Percentiles rank a stretch among this genome's conserved stretches.
Conservation (phyloP, 35 echinoderm and acorn worm genomes). For the Ophioderma brevispina region DNA sequence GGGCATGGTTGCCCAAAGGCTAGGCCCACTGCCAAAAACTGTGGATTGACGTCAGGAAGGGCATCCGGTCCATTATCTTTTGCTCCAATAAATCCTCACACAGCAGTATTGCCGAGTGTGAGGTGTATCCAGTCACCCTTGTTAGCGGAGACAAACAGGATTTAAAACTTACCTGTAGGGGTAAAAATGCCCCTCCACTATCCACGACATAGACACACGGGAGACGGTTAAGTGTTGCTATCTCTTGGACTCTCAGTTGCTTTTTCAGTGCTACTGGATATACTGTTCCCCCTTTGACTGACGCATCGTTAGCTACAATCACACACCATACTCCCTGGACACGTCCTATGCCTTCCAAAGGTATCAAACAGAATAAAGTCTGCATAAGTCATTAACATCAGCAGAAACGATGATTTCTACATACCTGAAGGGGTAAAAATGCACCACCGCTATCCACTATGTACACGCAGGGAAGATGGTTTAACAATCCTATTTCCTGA, state of each 20-base stretch:
- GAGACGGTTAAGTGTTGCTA: slow-evolving; percentile 60
- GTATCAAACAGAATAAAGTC: too few relatives aligned
- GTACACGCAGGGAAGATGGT: slow-evolving; percentile 73
- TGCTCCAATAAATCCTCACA: too few relatives aligned
- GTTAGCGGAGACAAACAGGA: too few relatives aligned
- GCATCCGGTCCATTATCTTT: too few relatives aligned
- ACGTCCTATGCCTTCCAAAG: slow-evolving; percentile 86
- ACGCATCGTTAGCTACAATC: slow-evolving; percentile 81
- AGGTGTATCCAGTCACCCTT: too few relatives aligned
- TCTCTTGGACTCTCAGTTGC: slow-evolving; percentile 82
- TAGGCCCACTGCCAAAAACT: too few relatives aligned
- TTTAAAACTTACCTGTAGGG: slow-evolving; percentile 77
- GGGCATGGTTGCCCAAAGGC: too few relatives aligned
- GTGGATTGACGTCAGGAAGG: too few relatives aligned
- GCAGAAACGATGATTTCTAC: too few relatives aligned
- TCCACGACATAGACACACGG: slow-evolving; percentile 85
- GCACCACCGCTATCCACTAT: slow-evolving; percentile 96
- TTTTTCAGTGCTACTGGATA: slow-evolving; percentile 90
- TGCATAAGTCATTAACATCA: too few relatives aligned
- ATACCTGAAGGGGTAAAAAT: slow-evolving; percentile 96
- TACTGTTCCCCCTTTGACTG: slow-evolving; percentile 88
- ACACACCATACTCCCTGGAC: slow-evolving; percentile 77
- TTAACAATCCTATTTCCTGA: slow-evolving; percentile 78
- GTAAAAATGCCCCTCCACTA: slow-evolving; percentile 97
- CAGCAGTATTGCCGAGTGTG: too few relatives aligned